These are phyloP conservation scores for Bombus pyrosoma DNA, from an alignment of 1,140 invertebrate species.

Conservation along the genomic window DNA sequence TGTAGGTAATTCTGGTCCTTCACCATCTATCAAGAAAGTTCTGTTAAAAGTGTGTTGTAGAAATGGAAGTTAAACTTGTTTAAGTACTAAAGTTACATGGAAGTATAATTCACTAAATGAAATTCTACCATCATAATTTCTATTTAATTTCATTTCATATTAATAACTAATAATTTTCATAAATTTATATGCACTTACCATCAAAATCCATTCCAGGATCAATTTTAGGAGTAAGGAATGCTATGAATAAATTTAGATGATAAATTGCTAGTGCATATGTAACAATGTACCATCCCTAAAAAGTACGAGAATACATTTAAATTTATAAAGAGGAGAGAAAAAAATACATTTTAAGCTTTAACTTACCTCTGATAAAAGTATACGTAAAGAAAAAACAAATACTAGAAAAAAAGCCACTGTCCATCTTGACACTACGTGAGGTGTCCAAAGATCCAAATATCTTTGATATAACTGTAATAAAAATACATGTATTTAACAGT, in stretches of 20 bases:
- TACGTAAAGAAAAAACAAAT: constrained; percentile 77
- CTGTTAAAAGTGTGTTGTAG: constrained; percentile 1
- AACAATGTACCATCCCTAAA: constrained; percentile 99
- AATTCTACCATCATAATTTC: neutral
- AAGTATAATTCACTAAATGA: neutral
- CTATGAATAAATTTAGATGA: constrained; percentile 99
- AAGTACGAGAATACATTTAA: constrained; percentile 69
- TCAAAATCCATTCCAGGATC: constrained; percentile 97
- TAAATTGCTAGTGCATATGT: constrained; percentile 99
- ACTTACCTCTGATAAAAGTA: constrained; percentile 75
- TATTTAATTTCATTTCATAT: neutral
- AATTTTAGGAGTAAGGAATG: constrained; percentile 99
- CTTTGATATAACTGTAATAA: constrained; percentile 78
- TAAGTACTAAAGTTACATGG: neutral
- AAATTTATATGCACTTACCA: constrained; percentile 83
- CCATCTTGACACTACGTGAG: constrained; percentile 78
- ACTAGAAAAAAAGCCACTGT: constrained; percentile 73
- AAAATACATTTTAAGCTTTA: neutral
- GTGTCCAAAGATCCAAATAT: constrained; percentile 80
- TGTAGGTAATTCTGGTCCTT: constrained; percentile 96
- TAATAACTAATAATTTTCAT: neutral
- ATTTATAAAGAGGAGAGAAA: neutral
- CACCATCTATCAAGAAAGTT: constrained; percentile 84
- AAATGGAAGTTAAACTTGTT: neutral
- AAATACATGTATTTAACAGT: neutral